Evolutionary conservation across 1,140 invertebrate species (phyloP), one percentile per base, ranked within the genome.

Genomic region (Drosophila pseudoananassae): DNA sequence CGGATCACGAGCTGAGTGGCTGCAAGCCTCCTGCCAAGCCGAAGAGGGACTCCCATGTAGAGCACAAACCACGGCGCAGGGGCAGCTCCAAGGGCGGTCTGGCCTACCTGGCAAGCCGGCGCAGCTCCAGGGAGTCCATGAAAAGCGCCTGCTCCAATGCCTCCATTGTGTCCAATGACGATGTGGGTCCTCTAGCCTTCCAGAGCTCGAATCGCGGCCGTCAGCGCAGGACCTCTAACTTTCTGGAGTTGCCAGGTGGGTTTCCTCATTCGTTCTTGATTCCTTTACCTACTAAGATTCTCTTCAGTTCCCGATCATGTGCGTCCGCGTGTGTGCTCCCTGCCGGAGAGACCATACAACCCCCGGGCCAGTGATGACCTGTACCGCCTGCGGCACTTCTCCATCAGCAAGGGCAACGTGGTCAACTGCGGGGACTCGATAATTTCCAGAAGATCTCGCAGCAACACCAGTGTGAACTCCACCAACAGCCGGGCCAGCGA

Each of bases 401-500:
- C 95, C 82, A 97, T 98, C 74, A 96, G 96, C 74, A 97, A 97
- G 91, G 96, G 96, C 1, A 94, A 94, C 9, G 96, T 98, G 23
- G 95, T 98, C 53, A 98, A 98, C 93, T 96, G 96, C 65, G 97
- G 97, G 0, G 97, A 98, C 92, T 96, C 96, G 38, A 96, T 97
- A 70, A 97, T 97, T 75, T 96, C 96, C 52, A 92, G 96, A 10
- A 92, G 96, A 14, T 97, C 96, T 23, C 93, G 96, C 15, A 96
- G 95, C 50, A 97, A 97, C 85, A 97, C 96, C 1, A 97, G 96
- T 70, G 95, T 97, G 54, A 96, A 96, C 90, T 95, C 95, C 7
- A 95, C 95, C 4, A 95, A 95, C 58, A 97, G 96, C 90, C 95
- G 95, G 46, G 95, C 95, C 5, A 96, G 96, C 12, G 96, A 97